Evolutionary conservation across 2,113 vertebrate genomes (phyloP).

Genomic region (Fregata magnificens): DNA sequence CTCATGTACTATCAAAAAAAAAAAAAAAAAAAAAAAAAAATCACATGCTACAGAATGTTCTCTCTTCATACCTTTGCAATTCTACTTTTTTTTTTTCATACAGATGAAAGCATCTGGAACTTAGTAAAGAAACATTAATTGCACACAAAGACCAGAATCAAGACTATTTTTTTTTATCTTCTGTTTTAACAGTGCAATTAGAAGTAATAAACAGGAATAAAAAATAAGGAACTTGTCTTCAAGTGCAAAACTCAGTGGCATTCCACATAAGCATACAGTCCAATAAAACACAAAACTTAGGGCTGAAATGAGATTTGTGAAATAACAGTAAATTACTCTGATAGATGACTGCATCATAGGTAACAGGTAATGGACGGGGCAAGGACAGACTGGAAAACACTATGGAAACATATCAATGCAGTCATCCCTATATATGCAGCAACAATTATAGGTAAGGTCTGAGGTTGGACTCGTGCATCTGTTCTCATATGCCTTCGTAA

Average conservation of each 20-base stretch:
- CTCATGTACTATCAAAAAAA: neutral
- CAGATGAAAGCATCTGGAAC: neutral
- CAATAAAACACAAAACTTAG: neutral
- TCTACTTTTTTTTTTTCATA: neutral
- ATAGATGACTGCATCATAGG: neutral
- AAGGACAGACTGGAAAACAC: neutral
- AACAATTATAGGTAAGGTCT: neutral
- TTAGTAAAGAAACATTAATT: neutral
- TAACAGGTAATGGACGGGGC: neutral
- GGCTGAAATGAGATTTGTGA: neutral
- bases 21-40: neutral
- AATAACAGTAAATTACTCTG: neutral
- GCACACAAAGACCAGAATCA: neutral
- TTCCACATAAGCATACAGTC: neutral
- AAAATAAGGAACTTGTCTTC: neutral
- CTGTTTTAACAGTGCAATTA: neutral
- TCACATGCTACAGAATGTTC: neutral
- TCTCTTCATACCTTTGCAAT: neutral
- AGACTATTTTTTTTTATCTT: neutral
- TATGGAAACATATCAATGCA: neutral
- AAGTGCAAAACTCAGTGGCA: neutral
- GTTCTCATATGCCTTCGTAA: fast-evolving
- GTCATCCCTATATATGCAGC: neutral
- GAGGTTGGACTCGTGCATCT: neutral
- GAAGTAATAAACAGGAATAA: neutral